Conservation (phyloP, 2,888 invertebrate genomes). For the Plemyria rubiginata region DNA sequence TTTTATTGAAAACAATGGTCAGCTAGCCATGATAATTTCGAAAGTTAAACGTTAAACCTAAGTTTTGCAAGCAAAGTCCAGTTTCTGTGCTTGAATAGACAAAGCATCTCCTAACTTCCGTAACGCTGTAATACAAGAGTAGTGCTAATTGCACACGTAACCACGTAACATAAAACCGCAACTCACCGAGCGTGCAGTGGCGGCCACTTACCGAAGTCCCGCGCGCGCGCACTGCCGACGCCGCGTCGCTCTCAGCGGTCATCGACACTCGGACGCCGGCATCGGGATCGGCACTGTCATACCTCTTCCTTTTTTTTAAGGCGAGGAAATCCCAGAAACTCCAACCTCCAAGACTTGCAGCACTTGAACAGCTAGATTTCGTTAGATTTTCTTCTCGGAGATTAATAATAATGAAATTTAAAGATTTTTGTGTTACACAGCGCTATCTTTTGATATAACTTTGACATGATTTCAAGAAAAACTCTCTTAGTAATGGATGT, state of each 20-base stretch:
- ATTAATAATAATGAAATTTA: too few relatives aligned
- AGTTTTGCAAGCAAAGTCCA: neutral
- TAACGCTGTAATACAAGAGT: constrained; percentile 13
- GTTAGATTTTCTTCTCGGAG: too few relatives aligned
- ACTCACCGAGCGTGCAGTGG: constrained; percentile 13
- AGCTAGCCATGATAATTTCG: too few relatives aligned
- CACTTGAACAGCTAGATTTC: too few relatives aligned
- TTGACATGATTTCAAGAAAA: too few relatives aligned
- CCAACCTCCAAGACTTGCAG: too few relatives aligned
- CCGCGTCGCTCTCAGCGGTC: constrained; percentile 25
- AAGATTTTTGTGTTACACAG: too few relatives aligned
- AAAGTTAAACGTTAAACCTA: neutral
- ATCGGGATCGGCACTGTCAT: constrained; percentile 7
- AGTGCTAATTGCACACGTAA: constrained; percentile 23
- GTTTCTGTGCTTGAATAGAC: neutral
- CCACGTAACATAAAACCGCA: constrained; percentile 14
- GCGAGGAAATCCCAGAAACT: too few relatives aligned
- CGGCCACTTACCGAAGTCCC: constrained; percentile 1
- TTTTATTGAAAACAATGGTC: too few relatives aligned
- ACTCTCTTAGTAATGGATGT: too few relatives aligned
- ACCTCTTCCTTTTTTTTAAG: neutral
- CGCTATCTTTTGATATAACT: too few relatives aligned
- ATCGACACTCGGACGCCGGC: too few relatives aligned
- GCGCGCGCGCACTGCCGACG: neutral
- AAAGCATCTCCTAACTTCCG: constrained; percentile 4